Conservation (phyloP, 2,797 vertebrate genomes). For the Bovichtus diacanthus region DNA sequence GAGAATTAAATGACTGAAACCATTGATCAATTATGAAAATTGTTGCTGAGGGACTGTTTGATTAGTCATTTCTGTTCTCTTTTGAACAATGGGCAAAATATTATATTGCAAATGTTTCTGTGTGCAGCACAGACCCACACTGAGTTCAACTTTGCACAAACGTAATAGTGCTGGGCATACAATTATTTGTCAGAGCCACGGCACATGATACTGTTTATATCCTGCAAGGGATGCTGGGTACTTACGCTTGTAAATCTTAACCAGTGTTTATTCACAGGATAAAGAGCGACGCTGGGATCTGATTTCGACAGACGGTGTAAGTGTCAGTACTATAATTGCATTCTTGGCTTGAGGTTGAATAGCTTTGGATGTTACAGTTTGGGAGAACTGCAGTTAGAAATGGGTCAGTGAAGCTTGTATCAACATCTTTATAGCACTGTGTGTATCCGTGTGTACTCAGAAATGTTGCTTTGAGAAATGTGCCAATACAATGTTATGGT, state of each 20-base stretch:
- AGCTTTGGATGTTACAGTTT: constrained; percentile 18
- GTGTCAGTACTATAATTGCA: constrained; percentile 17
- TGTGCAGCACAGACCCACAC: not conserved
- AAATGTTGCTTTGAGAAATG: no score
- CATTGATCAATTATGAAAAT: no score
- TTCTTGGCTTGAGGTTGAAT: constrained; percentile 46
- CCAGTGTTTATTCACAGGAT: constrained; percentile 53
- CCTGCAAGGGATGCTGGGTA: not conserved
- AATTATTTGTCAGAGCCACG: not conserved
- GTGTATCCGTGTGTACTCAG: no score
- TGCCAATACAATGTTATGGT: no score
- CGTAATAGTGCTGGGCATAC: no score
- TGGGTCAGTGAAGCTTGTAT: constrained; percentile 18
- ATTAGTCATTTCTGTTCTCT: no score
- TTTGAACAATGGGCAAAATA: no score
- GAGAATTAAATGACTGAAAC: no score
- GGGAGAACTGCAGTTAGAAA: constrained; percentile 30
- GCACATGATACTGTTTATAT: not conserved
- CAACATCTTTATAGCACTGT: constrained; percentile 31
- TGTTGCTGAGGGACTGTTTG: no score
- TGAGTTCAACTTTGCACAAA: not conserved
- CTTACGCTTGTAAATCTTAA: constrained; percentile 1
- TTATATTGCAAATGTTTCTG: not conserved
- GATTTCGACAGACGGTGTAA: constrained; percentile 19
- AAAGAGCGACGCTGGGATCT: constrained; percentile 36